Evolutionary conservation across 2,797 vertebrate genomes (phyloP).

Genomic region (Myotis myotis): DNA sequence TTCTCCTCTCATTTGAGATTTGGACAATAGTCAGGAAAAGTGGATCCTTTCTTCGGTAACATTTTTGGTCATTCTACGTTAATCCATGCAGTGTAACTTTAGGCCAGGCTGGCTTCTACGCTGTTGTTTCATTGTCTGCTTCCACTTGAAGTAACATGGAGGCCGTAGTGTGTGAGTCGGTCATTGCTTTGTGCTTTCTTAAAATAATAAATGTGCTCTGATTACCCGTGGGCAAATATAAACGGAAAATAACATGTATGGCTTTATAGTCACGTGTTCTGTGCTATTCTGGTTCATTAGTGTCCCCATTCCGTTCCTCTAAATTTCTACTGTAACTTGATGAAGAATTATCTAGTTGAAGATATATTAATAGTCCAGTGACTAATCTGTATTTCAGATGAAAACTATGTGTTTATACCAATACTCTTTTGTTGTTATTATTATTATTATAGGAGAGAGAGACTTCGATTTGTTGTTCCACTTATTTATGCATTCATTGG

Average conservation of each 20-base stretch:
- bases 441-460: too few relatives aligned
- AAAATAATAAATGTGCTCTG: neutral
- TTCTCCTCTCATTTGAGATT: neutral
- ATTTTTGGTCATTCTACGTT: neutral
- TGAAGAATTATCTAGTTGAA: neutral
- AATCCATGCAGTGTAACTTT: neutral
- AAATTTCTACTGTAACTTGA: neutral
- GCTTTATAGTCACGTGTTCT: neutral
- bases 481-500: neutral
- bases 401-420: neutral
- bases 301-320: neutral
- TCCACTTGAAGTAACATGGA: neutral
- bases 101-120: neutral
- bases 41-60: conserved; percentile 46
- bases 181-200: neutral
- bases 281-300: neutral
- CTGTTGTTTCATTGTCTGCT: neutral
- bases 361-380: neutral
- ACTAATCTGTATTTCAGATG: neutral
- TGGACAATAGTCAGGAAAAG: conserved; percentile 41
- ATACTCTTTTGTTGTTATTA: neutral
- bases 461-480: neutral
- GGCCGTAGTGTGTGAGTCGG: neutral
- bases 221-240: neutral
- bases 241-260: neutral